phyloP scores from a whole-genome alignment of 1,140 invertebrate species.

The Trichonephila inaurata region DNA sequence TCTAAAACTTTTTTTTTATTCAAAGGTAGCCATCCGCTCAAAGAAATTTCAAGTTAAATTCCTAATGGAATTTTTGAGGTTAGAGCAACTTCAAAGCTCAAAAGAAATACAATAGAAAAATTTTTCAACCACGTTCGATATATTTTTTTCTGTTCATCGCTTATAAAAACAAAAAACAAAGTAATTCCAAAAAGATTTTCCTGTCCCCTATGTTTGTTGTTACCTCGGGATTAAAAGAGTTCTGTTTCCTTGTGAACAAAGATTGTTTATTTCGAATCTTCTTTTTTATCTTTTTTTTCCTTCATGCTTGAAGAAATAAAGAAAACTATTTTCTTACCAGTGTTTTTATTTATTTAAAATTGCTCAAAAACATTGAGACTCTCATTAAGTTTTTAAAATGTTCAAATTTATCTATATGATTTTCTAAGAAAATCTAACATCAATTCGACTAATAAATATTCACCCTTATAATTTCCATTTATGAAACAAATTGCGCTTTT shows the following conservation, averaged over 20 bases:
- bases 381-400: too few species aligned
- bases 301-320: neutral
- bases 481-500: too few species aligned
- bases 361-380: too few species aligned
- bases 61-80: slow-evolving; percentile 21
- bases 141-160: neutral
- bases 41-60: slow-evolving; percentile 19
- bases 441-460: too few species aligned
- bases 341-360: too few species aligned
- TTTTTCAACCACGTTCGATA: neutral
- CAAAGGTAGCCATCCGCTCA: neutral
- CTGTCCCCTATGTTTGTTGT: neutral
- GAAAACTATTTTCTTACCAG: neutral
- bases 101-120: neutral
- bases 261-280: neutral
- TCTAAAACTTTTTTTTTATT: neutral
- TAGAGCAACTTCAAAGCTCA: neutral
- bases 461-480: too few species aligned
- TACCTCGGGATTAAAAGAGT: neutral
- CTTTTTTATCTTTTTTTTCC: neutral
- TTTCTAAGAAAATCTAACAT: too few species aligned
- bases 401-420: too few species aligned
- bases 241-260: neutral
- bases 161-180: slow-evolving; percentile 9
- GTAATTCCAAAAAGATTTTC: neutral